phyloP scores from a whole-genome alignment of 37 sponge, comb jelly and placozoan genomes.

The Halichondria panicea region DNA sequence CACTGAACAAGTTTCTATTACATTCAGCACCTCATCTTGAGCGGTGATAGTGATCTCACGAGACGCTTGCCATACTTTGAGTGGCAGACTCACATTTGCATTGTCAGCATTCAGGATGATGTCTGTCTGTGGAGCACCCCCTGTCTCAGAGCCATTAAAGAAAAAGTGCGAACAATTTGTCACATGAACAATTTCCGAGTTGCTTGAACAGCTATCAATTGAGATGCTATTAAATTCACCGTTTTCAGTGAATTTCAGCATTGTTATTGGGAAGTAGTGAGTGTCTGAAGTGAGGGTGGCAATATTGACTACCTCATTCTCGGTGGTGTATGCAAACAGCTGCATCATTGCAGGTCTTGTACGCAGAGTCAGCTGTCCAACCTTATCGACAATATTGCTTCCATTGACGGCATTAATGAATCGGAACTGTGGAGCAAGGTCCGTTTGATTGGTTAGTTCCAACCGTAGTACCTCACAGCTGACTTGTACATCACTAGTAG shows the following conservation, averaged over 20 bases:
- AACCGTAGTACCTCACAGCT: constrained; percentile 12
- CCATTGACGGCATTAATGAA: neutral
- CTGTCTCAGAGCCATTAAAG: constrained; percentile 64
- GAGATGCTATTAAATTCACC: neutral
- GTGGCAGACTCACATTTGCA: neutral
- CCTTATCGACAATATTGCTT: neutral
- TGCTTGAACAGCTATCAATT: neutral
- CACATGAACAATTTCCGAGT: neutral
- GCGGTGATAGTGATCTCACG: neutral
- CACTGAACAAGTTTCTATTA: neutral
- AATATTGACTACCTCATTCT: constrained; percentile 42
- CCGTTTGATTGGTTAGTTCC: neutral
- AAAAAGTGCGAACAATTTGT: constrained; percentile 45
- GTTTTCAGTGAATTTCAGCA: neutral
- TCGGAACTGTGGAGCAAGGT: neutral
- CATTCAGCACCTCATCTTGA: constrained; percentile 42
- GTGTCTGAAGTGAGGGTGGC: constrained; percentile 6
- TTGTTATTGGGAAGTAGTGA: neutral
- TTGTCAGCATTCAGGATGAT: neutral
- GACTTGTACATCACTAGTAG: neutral
- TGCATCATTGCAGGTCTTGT: neutral
- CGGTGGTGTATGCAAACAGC: constrained; percentile 28
- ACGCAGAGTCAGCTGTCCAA: neutral
- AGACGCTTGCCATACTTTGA: constrained; percentile 55
- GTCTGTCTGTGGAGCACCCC: too few relatives aligned